A percentile compares a stretch with the other conserved stretches of the same genome.
Evolutionary conservation across 2,888 invertebrate species (phyloP).

Genomic region (Eremobia ochroleuca): DNA sequence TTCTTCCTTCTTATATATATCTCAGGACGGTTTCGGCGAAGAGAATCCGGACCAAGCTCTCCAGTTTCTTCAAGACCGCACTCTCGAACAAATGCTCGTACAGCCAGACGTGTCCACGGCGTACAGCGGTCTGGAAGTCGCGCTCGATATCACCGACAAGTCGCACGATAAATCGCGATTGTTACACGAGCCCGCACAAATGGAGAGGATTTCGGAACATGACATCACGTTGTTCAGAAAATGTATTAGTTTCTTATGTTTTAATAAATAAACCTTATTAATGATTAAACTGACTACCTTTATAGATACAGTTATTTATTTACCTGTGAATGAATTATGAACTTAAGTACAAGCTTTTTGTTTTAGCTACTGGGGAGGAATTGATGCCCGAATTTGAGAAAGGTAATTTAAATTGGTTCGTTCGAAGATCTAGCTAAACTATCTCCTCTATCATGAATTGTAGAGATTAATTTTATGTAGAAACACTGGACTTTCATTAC

Average conservation of each 20-base stretch:
- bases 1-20: background rate
- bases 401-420: too few species aligned
- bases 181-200: slow-evolving; percentile 68
- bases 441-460: too few species aligned
- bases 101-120: slow-evolving; percentile 67
- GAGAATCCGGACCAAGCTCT: slow-evolving; percentile 78
- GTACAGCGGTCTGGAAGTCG: slow-evolving; percentile 74
- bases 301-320: background rate
- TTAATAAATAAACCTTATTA: background rate
- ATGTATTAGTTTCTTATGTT: slow-evolving; percentile 71
- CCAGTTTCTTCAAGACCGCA: slow-evolving; percentile 76
- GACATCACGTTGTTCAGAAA: slow-evolving; percentile 80
- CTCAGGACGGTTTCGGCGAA: slow-evolving; percentile 86
- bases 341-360: slow-evolving; percentile 51
- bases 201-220: slow-evolving; percentile 81
- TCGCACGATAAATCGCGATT: slow-evolving; percentile 75
- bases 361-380: slow-evolving; percentile 76
- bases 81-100: slow-evolving; percentile 81
- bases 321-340: background rate
- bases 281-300: background rate
- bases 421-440: too few species aligned
- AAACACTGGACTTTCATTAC: too few species aligned
- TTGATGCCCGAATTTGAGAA: slow-evolving; percentile 77
- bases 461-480: too few species aligned
- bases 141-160: slow-evolving; percentile 72